A percentile compares a stretch with the other conserved stretches of the same genome.
These are phyloP conservation scores for Pachypanchax playfairii DNA, from an alignment of 2,113 vertebrate genomes.

Conservation along the genomic window DNA sequence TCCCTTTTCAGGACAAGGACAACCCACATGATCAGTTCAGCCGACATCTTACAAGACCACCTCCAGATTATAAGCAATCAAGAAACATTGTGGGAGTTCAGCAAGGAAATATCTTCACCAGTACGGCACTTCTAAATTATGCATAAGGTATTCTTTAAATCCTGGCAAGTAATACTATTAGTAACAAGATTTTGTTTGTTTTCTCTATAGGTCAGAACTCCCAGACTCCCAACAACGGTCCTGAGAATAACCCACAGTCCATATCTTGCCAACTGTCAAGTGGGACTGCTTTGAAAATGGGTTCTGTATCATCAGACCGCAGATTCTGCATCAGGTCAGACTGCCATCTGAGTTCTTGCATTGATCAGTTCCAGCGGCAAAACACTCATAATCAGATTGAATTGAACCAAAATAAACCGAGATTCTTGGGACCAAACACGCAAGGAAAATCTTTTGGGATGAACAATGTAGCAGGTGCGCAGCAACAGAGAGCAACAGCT, in stretches of 20 bases:
- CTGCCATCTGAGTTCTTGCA: constrained; percentile 74
- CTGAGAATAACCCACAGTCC: constrained; percentile 82
- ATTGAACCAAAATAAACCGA: constrained; percentile 80
- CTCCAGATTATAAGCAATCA: constrained; percentile 94
- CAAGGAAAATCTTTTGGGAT: constrained; percentile 80
- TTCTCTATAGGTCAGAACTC: constrained; percentile 77
- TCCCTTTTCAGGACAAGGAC: constrained; percentile 87
- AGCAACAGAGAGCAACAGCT: constrained; percentile 79
- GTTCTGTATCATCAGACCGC: constrained; percentile 77
- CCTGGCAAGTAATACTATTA: neutral
- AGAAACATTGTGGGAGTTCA: constrained; percentile 84
- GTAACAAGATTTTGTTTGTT: neutral
- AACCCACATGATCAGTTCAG: constrained; percentile 88
- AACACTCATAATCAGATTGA: constrained; percentile 82
- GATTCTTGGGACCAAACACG: constrained; percentile 80
- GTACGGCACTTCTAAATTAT: constrained; percentile 62
- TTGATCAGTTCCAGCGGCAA: constrained; percentile 83
- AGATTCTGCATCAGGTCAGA: constrained; percentile 83
- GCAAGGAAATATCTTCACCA: constrained; percentile 82
- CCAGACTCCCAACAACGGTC: constrained; percentile 81
- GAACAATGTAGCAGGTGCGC: constrained; percentile 73
- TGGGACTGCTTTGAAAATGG: constrained; percentile 81
- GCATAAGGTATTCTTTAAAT: neutral
- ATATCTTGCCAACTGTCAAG: constrained; percentile 83
- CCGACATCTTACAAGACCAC: constrained; percentile 91